Evolutionary conservation across 2,113 vertebrate species (phyloP), one percentile per base, ranked within the genome.

Genomic region (Bos javanicus): DNA sequence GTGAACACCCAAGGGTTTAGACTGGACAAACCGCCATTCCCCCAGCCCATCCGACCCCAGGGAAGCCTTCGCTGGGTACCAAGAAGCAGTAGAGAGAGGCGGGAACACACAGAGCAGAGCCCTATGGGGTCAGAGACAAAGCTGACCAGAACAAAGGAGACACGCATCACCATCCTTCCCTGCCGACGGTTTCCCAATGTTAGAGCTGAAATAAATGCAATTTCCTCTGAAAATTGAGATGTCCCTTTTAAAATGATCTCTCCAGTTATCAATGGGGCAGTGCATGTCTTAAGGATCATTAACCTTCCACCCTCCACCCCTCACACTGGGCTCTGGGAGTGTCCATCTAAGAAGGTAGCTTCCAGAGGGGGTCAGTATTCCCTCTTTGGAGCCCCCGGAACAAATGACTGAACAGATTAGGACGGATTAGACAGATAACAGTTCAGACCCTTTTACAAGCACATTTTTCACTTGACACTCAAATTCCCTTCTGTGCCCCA

Each of bases 381-480:
- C 39, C 64, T 96, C 95, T 87, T 90, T 86, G 95, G 97, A 98
- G 95, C 92, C 97, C 97, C 95, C 95, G 90, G 97, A 98, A 97
- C 97, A 97, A 98, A 97, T 86, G 96, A 98, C 97, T 97, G 98
- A 93, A 98, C 98, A 98, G 95, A 74, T 94, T 97, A 97, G 23
- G 78, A 46, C 1, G 1, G 87, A 95, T 97, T 97, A 87, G 52
- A 91, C 62, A 98, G 98, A 98, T 97, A 98, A 98, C 98, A 98
- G 96, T 96, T 97, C 26, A 94, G 82, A 93, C 71, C 96, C 94
- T 97, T 98, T 98, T 97, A 60, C 97, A 87, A 95, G 91, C 92
- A 50, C 14, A 95, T 78, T 94, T 82, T 98, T 98, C 98, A 98
- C 97, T 98, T 96, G 88, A 97, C 98, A 98, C 97, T 98, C 98